These are phyloP conservation scores for Notolabrus celidotus DNA, from an alignment of 2,797 vertebrate species.

Conservation along the genomic window DNA sequence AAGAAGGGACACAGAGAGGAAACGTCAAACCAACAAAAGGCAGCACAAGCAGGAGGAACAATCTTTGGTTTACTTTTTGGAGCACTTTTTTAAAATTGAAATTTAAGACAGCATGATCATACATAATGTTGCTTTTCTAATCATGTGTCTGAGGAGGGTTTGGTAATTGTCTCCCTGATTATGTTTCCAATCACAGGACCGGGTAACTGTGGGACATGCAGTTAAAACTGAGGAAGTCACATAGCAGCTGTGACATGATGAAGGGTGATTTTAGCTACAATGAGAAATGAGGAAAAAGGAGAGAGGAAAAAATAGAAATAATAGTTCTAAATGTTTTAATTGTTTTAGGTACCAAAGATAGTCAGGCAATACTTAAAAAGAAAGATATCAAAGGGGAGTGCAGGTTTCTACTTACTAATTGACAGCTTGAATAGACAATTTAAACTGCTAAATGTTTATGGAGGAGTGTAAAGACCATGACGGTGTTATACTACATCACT, in stretches of 20 bases:
- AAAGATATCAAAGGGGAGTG: too few species aligned
- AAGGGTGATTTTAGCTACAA: background rate
- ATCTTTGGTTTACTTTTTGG: background rate
- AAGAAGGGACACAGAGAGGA: background rate
- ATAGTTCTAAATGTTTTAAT: too few species aligned
- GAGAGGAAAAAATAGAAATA: too few species aligned
- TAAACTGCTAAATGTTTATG: too few species aligned
- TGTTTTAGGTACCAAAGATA: too few species aligned
- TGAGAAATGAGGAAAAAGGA: background rate
- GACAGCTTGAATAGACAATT: too few species aligned
- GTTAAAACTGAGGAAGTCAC: constrained; percentile 2
- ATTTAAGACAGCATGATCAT: constrained; percentile 33
- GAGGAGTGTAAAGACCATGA: too few species aligned
- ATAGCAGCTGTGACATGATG: constrained; percentile 16
- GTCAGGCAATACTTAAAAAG: too few species aligned
- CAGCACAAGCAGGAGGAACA: constrained; percentile 5
- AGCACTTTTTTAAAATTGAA: background rate
- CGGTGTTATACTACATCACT: too few species aligned
- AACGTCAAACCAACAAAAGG: constrained; percentile 1
- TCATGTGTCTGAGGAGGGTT: constrained; percentile 39
- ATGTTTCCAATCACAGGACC: constrained; percentile 35
- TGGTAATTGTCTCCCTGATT: constrained; percentile 48
- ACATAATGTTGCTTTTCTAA: constrained; percentile 43
- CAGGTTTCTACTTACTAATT: too few species aligned
- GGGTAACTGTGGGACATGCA: background rate